Evolutionary conservation across 2,797 vertebrate species (phyloP).

Genomic region (Leuciscus waleckii): DNA sequence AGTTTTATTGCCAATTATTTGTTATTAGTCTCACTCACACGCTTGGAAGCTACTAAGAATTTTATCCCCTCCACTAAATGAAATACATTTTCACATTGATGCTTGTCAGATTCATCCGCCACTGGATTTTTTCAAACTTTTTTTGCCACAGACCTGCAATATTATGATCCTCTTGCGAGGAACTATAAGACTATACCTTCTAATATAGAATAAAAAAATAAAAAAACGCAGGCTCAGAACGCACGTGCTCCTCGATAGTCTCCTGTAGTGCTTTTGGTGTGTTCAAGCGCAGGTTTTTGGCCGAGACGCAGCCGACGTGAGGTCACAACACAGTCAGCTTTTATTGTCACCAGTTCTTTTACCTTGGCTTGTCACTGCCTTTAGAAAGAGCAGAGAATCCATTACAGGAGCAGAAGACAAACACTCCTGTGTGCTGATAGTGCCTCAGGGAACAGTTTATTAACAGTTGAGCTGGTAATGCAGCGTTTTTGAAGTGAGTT

Average conservation of each 20-base stretch:
- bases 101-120: not conserved
- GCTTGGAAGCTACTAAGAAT: not conserved
- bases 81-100: not conserved
- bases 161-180: too few relatives aligned
- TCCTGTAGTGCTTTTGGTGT: too few relatives aligned
- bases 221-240: too few relatives aligned
- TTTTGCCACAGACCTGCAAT: too few relatives aligned
- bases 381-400: not conserved
- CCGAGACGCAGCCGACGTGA: too few relatives aligned
- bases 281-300: too few relatives aligned
- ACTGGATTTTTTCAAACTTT: not conserved
- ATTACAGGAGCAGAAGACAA: not conserved
- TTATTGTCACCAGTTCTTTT: not conserved
- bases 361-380: not conserved
- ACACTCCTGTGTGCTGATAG: not conserved
- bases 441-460: constrained; percentile 14
- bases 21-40: not conserved
- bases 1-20: not conserved
- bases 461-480: constrained; percentile 3
- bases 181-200: too few relatives aligned
- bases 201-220: too few relatives aligned
- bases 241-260: too few relatives aligned
- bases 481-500: not conserved
- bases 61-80: not conserved
- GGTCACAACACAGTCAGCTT: not conserved